Evolutionary conservation across 2,797 vertebrate genomes (phyloP).

Genomic region (Silurus aristotelis): DNA sequence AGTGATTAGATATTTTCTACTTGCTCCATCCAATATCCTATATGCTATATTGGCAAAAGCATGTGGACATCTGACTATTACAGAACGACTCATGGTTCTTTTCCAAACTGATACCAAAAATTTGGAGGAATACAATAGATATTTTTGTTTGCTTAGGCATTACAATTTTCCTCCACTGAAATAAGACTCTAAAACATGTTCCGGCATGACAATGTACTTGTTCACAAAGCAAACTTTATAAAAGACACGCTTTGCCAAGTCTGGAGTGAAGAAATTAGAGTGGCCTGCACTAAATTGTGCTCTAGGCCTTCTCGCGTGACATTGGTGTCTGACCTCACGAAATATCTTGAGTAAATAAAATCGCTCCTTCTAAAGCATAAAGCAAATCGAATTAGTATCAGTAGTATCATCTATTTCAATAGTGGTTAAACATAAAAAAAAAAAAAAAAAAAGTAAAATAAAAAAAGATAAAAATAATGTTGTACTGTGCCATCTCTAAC

Average conservation of each 20-base stretch:
- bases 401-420: background rate
- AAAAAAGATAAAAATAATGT: background rate
- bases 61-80: background rate
- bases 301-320: background rate
- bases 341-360: background rate
- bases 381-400: background rate
- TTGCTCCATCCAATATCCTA: no score
- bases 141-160: background rate
- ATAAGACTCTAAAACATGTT: background rate
- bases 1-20: background rate
- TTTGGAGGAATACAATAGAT: background rate
- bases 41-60: background rate
- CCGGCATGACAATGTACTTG: background rate
- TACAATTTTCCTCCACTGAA: background rate
- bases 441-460: no score
- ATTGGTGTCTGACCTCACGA: background rate
- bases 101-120: background rate
- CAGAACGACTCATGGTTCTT: background rate
- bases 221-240: background rate
- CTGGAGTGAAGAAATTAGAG: background rate
- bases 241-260: background rate
- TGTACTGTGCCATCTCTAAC: conserved; percentile 2
- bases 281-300: background rate
- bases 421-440: background rate
- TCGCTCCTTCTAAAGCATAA: background rate